A percentile compares a stretch with the other conserved stretches of the same genome.
Conservation (phyloP, 37 sponge, comb jelly and placozoan species). For the Haliclona indistincta region DNA sequence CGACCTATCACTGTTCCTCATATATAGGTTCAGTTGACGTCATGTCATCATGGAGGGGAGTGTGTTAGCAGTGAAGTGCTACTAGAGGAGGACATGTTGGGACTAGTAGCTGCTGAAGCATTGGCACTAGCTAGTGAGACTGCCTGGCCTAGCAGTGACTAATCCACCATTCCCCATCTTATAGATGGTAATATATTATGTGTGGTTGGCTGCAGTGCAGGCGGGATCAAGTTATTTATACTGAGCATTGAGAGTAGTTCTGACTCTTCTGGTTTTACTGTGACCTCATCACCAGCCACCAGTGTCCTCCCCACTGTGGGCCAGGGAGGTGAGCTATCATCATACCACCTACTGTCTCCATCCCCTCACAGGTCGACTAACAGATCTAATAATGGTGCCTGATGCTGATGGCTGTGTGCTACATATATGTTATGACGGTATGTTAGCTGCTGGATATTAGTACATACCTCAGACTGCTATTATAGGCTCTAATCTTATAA, state of each 20-base stretch:
- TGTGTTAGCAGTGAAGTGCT: not conserved
- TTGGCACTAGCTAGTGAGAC: not conserved
- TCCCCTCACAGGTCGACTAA: slow-evolving; percentile 24
- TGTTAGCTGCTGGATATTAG: not conserved
- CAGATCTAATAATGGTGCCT: slow-evolving; percentile 38
- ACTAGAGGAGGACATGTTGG: not conserved
- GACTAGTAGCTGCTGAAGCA: not conserved
- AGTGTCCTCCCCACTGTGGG: not conserved
- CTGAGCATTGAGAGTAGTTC: not conserved
- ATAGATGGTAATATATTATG: not conserved
- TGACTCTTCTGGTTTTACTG: not conserved
- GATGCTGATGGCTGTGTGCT: slow-evolving; percentile 62
- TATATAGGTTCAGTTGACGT: not conserved
- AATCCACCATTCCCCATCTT: not conserved
- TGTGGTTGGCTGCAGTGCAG: not conserved
- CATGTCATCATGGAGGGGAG: slow-evolving; percentile 1
- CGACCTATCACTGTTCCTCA: not conserved
- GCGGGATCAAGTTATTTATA: not conserved
- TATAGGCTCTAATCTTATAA: not conserved
- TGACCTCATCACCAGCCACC: not conserved
- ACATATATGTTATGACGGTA: slow-evolving; percentile 57
- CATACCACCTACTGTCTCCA: not conserved
- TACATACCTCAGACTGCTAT: not conserved
- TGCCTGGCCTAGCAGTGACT: not conserved
- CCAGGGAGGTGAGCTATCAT: not conserved